Conservation (phyloP, 2,113 vertebrate species). For the Platycercus adscitus region DNA sequence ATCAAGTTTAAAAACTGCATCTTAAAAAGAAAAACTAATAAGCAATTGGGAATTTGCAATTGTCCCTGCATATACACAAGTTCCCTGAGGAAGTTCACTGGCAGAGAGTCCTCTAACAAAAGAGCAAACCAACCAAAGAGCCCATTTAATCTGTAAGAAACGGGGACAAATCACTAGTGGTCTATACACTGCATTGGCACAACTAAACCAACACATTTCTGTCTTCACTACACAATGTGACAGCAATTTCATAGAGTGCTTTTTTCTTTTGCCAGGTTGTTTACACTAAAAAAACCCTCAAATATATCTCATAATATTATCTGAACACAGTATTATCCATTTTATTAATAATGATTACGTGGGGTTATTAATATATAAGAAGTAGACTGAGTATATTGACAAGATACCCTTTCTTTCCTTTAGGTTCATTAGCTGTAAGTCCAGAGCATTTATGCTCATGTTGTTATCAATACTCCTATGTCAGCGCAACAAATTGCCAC, state of each 20-base stretch:
- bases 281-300: background rate
- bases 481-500: background rate
- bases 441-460: background rate
- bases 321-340: background rate
- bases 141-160: background rate
- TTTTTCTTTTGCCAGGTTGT: background rate
- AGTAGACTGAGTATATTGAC: background rate
- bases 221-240: background rate
- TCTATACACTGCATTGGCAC: background rate
- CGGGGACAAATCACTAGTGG: background rate
- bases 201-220: background rate
- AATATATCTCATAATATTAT: background rate
- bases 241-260: background rate
- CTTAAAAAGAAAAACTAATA: background rate
- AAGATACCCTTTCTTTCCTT: background rate
- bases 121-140: background rate
- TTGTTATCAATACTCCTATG: background rate
- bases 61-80: background rate
- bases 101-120: background rate
- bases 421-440: background rate
- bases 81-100: background rate
- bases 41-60: background rate
- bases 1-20: background rate
- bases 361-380: background rate
- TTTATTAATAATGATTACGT: background rate